Base-by-base conservation (phyloP, 2,113 vertebrate species). In the Gavia stellata region DNA sequence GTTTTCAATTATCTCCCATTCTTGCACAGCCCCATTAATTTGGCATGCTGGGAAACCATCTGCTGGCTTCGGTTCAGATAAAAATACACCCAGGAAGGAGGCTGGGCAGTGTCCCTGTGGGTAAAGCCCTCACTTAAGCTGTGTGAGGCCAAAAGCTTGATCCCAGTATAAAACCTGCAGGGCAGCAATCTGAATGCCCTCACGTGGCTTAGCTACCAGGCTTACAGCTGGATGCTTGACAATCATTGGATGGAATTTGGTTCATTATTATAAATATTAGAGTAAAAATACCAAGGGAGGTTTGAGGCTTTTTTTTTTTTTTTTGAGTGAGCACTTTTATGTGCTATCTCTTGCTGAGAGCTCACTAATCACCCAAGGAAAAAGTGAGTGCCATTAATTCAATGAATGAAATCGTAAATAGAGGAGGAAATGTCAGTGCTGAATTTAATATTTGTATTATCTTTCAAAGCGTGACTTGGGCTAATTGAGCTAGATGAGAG, bases 241-340 rank as follows among this genome's bases (percentile, higher is more conserved):
- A 52, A 7, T 2, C 0, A 7, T 2, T 0, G 1, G 70, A 9
- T 70, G 47, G 49, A 62, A 83, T 19, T 5, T 29, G 24, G 80
- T 90, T 45, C 21, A 70, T 73, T 70, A 26, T 77, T 83, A 31
- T 23, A 83, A 83, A 90, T 84, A 77, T 20, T 81, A 31, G 31
- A 61, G 18, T 63, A 33, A 79, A 58, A 24, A 21, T 8, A 62
- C 20, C 50, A 67, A 42, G 19, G n/a, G 61, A 50, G 25, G 11
- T 58, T 88, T 79, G 28, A 33, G 19, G 11, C 1, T n/a, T 17
- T 33, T 33, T 38, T 28, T 25, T 34, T 53, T 25, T 31, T 67
- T 24, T 58, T 40, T 20, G 6, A 72, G 20, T 0, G 9, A 77
- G 33, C 3, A 18, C 5, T 68, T 90, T 65, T 66, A 6, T 50